A percentile compares a stretch with the other conserved stretches of the same genome.
These are phyloP conservation scores for Laupala kohalensis DNA, from an alignment of 1,140 invertebrate genomes.

Conservation along the genomic window DNA sequence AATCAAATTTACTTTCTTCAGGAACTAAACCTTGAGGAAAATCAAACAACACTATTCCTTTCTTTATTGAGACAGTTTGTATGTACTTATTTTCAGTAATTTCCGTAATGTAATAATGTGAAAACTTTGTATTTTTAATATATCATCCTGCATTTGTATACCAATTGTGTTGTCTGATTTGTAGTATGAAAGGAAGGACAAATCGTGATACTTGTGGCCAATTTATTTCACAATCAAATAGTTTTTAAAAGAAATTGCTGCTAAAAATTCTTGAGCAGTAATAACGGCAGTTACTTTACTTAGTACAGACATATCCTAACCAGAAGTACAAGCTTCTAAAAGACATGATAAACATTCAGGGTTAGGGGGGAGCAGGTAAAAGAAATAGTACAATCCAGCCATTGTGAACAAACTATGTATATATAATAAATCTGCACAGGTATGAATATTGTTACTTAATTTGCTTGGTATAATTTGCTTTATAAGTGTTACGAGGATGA, in stretches of 20 bases:
- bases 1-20: background rate
- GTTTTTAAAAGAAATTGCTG: background rate
- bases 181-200: background rate
- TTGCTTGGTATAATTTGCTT: background rate
- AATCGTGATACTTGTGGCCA: background rate
- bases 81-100: conserved; percentile 4
- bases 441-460: background rate
- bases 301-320: conserved; percentile 1
- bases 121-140: conserved; percentile 9
- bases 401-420: background rate
- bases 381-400: background rate
- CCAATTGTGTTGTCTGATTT: background rate
- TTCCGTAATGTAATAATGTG: conserved; percentile 1
- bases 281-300: background rate
- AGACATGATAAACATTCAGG: background rate
- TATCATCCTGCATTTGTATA: conserved; percentile 5
- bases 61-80: background rate
- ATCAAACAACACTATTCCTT: background rate
- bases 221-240: background rate
- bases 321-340: conserved; percentile 3
- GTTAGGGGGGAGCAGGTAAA: background rate
- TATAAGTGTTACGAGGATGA: too few relatives aligned
- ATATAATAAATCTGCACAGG: background rate
- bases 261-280: background rate
- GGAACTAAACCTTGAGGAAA: background rate